phyloP scores from a whole-genome alignment of 2,113 vertebrate genomes.

The Galemys pyrenaicus region DNA sequence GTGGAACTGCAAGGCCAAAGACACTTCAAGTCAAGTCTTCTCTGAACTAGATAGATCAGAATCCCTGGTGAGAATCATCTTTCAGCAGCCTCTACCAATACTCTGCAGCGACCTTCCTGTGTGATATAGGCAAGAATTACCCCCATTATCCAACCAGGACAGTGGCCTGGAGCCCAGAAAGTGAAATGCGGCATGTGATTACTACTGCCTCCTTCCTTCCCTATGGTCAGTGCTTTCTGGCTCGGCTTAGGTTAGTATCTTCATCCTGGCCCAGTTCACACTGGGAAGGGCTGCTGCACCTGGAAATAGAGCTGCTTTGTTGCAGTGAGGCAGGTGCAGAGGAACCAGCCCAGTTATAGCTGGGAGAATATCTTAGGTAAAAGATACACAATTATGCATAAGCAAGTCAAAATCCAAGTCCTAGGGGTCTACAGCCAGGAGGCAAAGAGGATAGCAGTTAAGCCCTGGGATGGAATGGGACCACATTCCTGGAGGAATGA shows the following conservation, averaged over 20 bases:
- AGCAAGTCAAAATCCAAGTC: background rate
- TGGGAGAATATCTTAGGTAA: background rate
- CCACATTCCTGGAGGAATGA: too few relatives aligned
- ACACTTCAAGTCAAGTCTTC: background rate
- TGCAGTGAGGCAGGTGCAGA: background rate
- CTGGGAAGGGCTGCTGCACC: background rate
- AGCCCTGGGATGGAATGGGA: background rate
- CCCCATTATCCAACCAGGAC: background rate
- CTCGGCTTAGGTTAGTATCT: background rate
- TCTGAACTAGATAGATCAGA: slow-evolving; percentile 28
- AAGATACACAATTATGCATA: background rate
- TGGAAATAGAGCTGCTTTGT: background rate
- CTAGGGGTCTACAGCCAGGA: background rate
- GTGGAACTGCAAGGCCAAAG: background rate
- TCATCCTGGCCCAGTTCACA: background rate
- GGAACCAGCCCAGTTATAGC: background rate
- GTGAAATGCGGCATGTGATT: background rate
- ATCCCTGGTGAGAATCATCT: background rate
- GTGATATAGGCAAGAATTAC: background rate
- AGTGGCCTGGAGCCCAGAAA: background rate
- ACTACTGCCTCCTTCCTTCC: background rate
- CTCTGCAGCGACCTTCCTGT: background rate
- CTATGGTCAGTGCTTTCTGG: background rate
- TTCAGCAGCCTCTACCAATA: background rate
- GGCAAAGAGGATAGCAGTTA: background rate